These are phyloP conservation scores for Bombus affinis DNA, from an alignment of 1,140 invertebrate genomes.

Conservation along the genomic window DNA sequence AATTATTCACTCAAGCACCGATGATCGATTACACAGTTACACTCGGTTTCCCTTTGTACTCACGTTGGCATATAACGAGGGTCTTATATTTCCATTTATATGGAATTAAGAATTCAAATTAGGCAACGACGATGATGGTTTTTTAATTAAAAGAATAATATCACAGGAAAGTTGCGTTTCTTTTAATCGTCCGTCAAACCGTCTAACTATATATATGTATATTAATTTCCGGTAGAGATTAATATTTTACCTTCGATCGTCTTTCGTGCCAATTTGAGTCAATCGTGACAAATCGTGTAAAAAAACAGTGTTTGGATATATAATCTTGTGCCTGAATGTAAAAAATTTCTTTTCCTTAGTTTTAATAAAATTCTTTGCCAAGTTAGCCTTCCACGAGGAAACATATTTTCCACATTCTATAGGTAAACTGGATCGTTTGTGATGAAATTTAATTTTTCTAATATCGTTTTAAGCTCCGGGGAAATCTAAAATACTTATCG, in stretches of 20 bases:
- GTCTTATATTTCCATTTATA: conserved; percentile 12
- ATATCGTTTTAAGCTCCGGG: neutral
- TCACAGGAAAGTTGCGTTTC: neutral
- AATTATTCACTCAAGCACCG: conserved; percentile 21
- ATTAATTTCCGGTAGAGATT: neutral
- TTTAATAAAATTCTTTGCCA: neutral
- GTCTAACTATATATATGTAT: neutral
- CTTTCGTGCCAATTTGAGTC: no score
- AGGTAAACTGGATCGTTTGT: neutral
- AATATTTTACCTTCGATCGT: no score
- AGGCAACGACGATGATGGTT: neutral
- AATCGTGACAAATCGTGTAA: no score
- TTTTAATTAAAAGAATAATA: neutral
- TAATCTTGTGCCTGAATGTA: neutral
- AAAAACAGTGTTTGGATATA: no score
- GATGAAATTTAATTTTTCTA: no score
- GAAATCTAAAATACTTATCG: neutral
- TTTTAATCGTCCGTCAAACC: neutral
- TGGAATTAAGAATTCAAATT: neutral
- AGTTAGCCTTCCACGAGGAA: neutral
- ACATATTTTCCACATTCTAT: neutral
- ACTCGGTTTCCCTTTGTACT: neutral
- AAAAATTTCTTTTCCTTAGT: neutral
- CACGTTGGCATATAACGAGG: neutral
- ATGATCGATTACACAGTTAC: conserved; percentile 7